Evolutionary conservation across 2,888 invertebrate genomes (phyloP).

Genomic region (Nephrotoma appendiculata): DNA sequence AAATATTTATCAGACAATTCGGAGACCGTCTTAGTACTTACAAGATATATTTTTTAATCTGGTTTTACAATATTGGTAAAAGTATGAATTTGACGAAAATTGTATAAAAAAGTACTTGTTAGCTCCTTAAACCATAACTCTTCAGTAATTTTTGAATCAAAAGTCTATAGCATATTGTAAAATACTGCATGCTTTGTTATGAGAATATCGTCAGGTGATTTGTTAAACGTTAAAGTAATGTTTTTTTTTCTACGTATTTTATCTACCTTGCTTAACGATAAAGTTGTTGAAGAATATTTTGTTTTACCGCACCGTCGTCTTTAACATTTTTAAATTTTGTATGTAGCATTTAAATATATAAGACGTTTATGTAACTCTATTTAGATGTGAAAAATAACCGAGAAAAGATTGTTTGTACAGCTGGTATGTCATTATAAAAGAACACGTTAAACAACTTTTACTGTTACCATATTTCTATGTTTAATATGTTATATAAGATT

Average conservation of each 20-base stretch:
- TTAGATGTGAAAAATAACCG: not conserved
- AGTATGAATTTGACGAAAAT: too few species aligned
- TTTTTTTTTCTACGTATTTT: not conserved
- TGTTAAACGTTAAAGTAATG: not conserved
- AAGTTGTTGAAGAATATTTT: not conserved
- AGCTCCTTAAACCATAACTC: too few species aligned
- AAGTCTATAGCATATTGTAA: too few species aligned
- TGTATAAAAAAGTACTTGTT: too few species aligned
- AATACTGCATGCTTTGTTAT: not conserved
- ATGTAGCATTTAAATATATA: not conserved
- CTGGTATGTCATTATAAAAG: not conserved
- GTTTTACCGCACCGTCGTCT: not conserved
- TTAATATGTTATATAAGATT: not conserved
- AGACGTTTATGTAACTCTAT: not conserved
- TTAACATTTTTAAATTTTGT: not conserved
- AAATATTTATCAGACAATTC: too few species aligned
- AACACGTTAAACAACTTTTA: not conserved
- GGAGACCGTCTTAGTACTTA: too few species aligned
- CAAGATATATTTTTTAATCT: too few species aligned
- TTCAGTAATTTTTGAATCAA: too few species aligned
- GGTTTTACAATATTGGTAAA: too few species aligned
- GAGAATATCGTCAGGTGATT: not conserved
- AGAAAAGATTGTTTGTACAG: not conserved
- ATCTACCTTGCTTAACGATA: not conserved
- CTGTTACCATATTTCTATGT: not conserved